phyloP scores from a whole-genome alignment of 2,797 vertebrate species.

The Tenualosa ilisha region DNA sequence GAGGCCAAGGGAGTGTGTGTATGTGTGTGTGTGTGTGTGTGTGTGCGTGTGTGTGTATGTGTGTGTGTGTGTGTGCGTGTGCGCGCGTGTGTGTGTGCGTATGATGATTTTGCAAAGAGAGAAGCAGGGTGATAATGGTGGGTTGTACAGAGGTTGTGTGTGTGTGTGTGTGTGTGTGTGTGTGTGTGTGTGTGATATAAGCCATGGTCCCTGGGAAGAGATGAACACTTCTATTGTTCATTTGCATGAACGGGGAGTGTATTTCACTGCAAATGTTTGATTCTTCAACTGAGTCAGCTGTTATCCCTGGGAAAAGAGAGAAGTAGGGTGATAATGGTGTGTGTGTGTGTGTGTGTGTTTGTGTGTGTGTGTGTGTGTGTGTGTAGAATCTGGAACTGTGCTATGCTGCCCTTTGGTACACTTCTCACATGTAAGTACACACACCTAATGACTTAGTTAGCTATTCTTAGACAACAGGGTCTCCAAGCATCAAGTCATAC shows the following conservation, averaged over 20 bases:
- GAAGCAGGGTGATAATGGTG: background rate
- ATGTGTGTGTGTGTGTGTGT: too few species aligned
- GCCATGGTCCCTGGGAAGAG: background rate
- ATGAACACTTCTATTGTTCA: background rate
- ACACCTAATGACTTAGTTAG: too few species aligned
- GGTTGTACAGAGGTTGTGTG: background rate
- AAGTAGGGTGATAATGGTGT: too few species aligned
- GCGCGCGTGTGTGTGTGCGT: background rate
- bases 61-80: background rate
- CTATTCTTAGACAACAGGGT: too few species aligned
- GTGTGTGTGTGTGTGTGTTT: background rate
- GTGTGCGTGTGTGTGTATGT: background rate
- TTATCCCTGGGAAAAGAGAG: background rate
- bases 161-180: background rate
- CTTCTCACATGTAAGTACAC: background rate
- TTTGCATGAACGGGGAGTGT: background rate
- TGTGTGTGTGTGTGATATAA: background rate
- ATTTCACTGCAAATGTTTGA: background rate
- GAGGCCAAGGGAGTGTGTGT: too few species aligned
- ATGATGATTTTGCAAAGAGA: background rate
- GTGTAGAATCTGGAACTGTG: background rate
- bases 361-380: constrained; percentile 5
- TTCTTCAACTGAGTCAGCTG: background rate
- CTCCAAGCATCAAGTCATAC: too few species aligned
- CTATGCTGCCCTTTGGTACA: background rate